Conservation (phyloP, 2,888 invertebrate genomes). For the Platycnemis pennipes region DNA sequence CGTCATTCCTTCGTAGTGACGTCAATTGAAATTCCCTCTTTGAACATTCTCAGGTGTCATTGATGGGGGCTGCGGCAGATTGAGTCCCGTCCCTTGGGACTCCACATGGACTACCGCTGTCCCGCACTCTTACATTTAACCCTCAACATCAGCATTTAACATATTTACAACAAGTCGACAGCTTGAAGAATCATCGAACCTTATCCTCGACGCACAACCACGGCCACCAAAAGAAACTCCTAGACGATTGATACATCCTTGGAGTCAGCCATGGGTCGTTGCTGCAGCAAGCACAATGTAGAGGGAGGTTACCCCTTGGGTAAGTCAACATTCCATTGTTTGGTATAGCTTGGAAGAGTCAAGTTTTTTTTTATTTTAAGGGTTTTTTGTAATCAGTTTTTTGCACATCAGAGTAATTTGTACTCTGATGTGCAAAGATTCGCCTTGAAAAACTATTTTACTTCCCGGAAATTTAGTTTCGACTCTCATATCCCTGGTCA, state of each 20-base stretch:
- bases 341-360: too few species aligned
- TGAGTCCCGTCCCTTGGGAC: slow-evolving; percentile 60
- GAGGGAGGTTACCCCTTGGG: slow-evolving; percentile 86
- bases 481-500: too few species aligned
- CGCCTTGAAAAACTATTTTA: too few species aligned
- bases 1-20: neutral
- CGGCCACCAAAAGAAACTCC: neutral
- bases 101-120: slow-evolving; percentile 46
- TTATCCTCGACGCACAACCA: neutral
- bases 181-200: neutral
- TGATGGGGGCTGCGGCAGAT: slow-evolving; percentile 55
- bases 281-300: slow-evolving; percentile 90
- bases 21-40: neutral
- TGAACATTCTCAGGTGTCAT: slow-evolving; percentile 4
- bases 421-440: too few species aligned
- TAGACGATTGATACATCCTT: neutral
- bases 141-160: neutral
- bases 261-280: slow-evolving; percentile 86
- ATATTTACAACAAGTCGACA: neutral
- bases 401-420: too few species aligned
- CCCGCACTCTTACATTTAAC: slow-evolving; percentile 5
- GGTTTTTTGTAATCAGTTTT: too few species aligned
- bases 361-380: too few species aligned
- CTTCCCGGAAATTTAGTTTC: too few species aligned
- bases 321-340: slow-evolving; percentile 75